Conservation (phyloP, 2,797 vertebrate species). For the Paguma larvata region DNA sequence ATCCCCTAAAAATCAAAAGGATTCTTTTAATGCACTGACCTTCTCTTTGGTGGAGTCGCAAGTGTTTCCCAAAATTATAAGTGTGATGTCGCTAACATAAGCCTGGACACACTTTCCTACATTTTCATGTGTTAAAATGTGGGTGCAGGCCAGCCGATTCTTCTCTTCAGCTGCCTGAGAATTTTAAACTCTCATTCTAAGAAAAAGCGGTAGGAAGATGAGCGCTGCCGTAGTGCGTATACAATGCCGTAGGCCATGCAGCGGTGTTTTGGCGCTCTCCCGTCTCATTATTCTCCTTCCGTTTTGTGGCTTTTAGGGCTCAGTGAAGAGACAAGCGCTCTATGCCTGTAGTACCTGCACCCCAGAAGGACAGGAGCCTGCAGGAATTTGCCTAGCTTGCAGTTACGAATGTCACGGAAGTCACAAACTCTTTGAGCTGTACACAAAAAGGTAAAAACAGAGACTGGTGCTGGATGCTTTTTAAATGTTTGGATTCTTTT, state of each 20-base stretch:
- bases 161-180: slow-evolving; percentile 21
- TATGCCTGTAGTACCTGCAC: slow-evolving; percentile 97
- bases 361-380: slow-evolving; percentile 93
- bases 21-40: neutral
- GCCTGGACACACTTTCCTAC: neutral
- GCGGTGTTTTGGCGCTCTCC: neutral
- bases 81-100: neutral
- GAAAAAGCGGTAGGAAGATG: slow-evolving; percentile 46
- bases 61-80: slow-evolving; percentile 57
- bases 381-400: slow-evolving; percentile 97
- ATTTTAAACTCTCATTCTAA: slow-evolving; percentile 49
- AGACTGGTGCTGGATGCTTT: neutral
- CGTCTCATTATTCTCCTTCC: neutral
- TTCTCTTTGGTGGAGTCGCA: slow-evolving; percentile 31
- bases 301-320: slow-evolving; percentile 89
- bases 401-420: slow-evolving; percentile 98
- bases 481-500: slow-evolving; percentile 42
- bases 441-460: slow-evolving; percentile 95
- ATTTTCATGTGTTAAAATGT: slow-evolving; percentile 54
- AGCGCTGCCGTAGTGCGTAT: neutral
- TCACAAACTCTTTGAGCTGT: slow-evolving; percentile 96
- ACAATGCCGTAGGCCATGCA: neutral
- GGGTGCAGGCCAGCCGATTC: neutral
- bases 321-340: slow-evolving; percentile 96
- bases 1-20: neutral